Conservation (phyloP, 2,797 vertebrate genomes). For the Anas flavirostris region DNA sequence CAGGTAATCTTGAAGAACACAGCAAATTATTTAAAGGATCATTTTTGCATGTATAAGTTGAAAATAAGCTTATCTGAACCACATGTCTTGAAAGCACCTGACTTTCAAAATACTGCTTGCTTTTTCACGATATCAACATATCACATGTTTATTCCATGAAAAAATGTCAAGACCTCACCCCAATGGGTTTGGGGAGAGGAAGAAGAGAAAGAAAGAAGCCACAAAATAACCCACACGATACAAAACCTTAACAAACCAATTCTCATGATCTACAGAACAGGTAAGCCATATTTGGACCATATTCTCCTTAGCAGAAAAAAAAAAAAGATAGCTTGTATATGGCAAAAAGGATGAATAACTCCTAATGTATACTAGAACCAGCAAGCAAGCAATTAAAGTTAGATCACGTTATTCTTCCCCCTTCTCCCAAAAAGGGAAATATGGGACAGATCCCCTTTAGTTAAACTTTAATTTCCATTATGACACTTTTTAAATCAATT, state of each 20-base stretch:
- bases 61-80: conserved; percentile 17
- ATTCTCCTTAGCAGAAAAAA: not conserved
- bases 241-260: conserved; percentile 21
- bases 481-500: conserved; percentile 68
- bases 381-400: conserved; percentile 25
- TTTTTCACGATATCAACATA: conserved; percentile 36
- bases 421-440: conserved; percentile 40
- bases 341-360: conserved; percentile 51
- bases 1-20: conserved; percentile 38
- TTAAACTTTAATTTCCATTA: conserved; percentile 74
- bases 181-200: not conserved
- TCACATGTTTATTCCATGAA: conserved; percentile 42
- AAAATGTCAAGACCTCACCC: not conserved
- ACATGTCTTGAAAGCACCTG: conserved; percentile 56
- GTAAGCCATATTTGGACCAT: not conserved
- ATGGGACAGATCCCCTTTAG: conserved; percentile 51
- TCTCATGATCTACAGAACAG: conserved; percentile 33
- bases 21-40: not conserved
- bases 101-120: conserved; percentile 67
- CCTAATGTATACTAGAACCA: conserved; percentile 40
- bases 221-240: not conserved
- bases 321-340: conserved; percentile 3
- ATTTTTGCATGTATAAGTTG: not conserved
- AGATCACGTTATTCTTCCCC: conserved; percentile 38
- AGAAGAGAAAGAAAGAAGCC: not conserved